phyloP scores from a whole-genome alignment of 2,888 invertebrate species.

The Trypoxylon attenuatum region DNA sequence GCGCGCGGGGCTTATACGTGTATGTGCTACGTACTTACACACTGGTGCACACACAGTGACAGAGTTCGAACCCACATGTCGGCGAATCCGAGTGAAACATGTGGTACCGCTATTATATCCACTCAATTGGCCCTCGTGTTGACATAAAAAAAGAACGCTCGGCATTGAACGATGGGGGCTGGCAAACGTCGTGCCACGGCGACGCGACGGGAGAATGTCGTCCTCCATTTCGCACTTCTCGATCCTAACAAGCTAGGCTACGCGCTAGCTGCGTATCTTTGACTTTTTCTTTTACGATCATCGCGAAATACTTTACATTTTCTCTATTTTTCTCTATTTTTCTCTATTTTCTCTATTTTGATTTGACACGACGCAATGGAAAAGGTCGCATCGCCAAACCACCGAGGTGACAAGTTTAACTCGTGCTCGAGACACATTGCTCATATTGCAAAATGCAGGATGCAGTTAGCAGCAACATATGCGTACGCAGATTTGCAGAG shows the following conservation, averaged over 20 bases:
- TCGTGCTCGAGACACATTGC: neutral
- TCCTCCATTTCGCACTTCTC: conserved; percentile 19
- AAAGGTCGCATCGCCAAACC: too few relatives aligned
- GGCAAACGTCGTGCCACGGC: conserved; percentile 29
- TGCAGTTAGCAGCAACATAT: conserved; percentile 23
- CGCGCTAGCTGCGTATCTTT: neutral
- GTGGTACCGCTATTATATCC: conserved; percentile 51
- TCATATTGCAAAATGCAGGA: neutral
- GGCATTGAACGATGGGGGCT: conserved; percentile 39
- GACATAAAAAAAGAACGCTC: conserved; percentile 48
- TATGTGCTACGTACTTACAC: conserved; percentile 12
- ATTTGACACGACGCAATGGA: too few relatives aligned
- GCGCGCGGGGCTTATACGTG: too few relatives aligned
- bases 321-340: neutral
- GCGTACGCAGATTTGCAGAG: conserved; percentile 36
- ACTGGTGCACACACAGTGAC: conserved; percentile 8
- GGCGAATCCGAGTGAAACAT: conserved; percentile 53
- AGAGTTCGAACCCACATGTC: conserved; percentile 55
- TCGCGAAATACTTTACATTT: neutral
- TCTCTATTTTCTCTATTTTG: too few relatives aligned
- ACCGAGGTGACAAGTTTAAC: too few relatives aligned
- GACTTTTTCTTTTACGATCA: neutral
- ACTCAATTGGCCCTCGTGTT: conserved; percentile 56
- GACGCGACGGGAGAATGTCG: conserved; percentile 26
- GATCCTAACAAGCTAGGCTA: conserved; percentile 3